phyloP scores from a whole-genome alignment of 2,888 invertebrate species.

The Drosophila buzzatii region DNA sequence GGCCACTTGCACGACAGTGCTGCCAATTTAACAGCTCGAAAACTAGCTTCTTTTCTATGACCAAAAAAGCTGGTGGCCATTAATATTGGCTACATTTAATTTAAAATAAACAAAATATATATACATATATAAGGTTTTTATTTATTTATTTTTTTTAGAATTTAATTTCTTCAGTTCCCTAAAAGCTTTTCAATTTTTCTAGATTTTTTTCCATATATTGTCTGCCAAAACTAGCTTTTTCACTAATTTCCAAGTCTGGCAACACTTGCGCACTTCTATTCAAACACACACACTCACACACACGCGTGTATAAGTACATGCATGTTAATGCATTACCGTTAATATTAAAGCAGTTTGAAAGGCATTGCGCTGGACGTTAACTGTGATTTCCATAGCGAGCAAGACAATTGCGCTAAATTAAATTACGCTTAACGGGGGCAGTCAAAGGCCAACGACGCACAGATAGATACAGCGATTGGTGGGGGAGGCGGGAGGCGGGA shows the following conservation, averaged over 20 bases:
- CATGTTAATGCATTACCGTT: slow-evolving; percentile 46
- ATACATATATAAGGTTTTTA: neutral
- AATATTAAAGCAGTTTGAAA: slow-evolving; percentile 43
- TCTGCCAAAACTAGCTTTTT: neutral
- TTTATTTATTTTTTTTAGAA: neutral
- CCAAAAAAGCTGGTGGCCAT: neutral
- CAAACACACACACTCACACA: slow-evolving; percentile 1
- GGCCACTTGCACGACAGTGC: slow-evolving; percentile 26
- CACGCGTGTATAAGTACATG: slow-evolving; percentile 7
- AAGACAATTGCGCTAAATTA: slow-evolving; percentile 67
- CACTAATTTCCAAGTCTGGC: neutral
- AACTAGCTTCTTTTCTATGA: neutral
- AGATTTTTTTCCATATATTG: neutral
- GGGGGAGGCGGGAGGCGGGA: neutral
- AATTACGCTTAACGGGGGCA: slow-evolving; percentile 71
- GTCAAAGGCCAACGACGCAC: slow-evolving; percentile 57
- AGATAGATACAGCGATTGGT: slow-evolving; percentile 20
- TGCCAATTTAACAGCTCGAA: neutral
- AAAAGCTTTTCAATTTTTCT: neutral
- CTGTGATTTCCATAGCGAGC: slow-evolving; percentile 53
- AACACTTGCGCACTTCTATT: slow-evolving; percentile 4
- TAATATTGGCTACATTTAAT: neutral
- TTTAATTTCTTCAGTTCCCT: neutral
- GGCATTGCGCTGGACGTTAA: slow-evolving; percentile 35
- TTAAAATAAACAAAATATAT: neutral